Evolutionary conservation across 2,797 vertebrate genomes (phyloP).

Genomic region (Gymnocypris eckloni): DNA sequence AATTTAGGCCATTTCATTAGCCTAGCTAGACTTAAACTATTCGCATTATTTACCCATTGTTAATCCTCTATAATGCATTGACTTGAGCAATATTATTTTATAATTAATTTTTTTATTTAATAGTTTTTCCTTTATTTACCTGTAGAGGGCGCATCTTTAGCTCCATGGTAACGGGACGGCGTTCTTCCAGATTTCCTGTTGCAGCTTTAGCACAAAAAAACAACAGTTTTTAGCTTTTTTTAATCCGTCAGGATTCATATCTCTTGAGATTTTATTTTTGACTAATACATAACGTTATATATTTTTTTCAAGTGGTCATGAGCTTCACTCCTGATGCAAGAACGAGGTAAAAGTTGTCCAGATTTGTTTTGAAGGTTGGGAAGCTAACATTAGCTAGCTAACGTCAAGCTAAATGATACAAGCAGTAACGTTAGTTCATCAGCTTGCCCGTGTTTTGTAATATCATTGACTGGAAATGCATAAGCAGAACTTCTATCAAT

Average conservation of each 20-base stretch:
- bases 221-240: neutral
- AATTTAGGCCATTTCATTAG: neutral
- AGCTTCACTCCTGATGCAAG: slow-evolving; percentile 77
- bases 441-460: neutral
- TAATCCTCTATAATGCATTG: neutral
- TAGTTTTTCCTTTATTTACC: neutral
- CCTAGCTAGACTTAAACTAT: neutral
- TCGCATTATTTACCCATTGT: neutral
- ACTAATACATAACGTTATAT: neutral
- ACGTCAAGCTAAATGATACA: slow-evolving; percentile 5
- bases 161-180: slow-evolving; percentile 62
- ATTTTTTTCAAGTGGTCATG: slow-evolving; percentile 63
- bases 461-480: neutral
- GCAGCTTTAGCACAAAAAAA: neutral
- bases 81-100: neutral
- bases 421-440: neutral
- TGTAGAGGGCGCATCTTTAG: slow-evolving; percentile 28
- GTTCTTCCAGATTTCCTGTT: slow-evolving; percentile 24
- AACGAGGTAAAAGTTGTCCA: slow-evolving; percentile 70
- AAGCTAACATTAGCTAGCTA: slow-evolving; percentile 10
- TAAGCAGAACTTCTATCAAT: neutral
- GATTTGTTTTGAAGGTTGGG: neutral
- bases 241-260: neutral
- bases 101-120: neutral
- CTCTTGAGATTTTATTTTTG: neutral